Percentiles rank a stretch among this genome's conserved stretches.
These are phyloP conservation scores for Caerostris darwini DNA, from an alignment of 1,140 invertebrate genomes.

Conservation along the genomic window DNA sequence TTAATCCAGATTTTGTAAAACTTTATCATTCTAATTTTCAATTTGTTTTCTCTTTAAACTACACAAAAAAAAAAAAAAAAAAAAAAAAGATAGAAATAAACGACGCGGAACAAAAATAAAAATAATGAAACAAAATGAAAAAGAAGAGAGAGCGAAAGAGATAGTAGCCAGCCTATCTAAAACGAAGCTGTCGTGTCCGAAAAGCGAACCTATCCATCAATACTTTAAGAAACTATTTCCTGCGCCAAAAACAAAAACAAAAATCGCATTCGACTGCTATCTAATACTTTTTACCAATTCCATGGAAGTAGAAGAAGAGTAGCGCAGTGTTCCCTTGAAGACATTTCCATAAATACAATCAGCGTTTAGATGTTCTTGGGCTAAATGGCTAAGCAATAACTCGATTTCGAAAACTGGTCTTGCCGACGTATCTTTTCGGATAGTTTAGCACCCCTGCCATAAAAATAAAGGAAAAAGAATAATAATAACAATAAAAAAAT, in stretches of 20 bases:
- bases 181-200: not conserved
- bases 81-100: not conserved
- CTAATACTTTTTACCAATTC: conserved; percentile 16
- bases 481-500: not conserved
- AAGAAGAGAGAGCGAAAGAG: not conserved
- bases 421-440: conserved; percentile 45
- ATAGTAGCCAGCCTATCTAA: not conserved
- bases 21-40: too few species aligned
- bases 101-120: not conserved
- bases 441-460: conserved; percentile 50
- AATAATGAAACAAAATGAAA: too few species aligned
- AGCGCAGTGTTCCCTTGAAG: not conserved
- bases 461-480: conserved; percentile 12
- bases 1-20: too few species aligned
- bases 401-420: conserved; percentile 46
- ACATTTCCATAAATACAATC: conserved; percentile 73
- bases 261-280: not conserved
- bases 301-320: not conserved
- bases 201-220: not conserved
- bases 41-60: not conserved
- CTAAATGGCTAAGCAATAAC: conserved; percentile 63
- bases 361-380: conserved; percentile 33
- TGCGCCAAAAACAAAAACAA: not conserved
- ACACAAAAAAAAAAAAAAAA: not conserved
- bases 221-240: not conserved